Conservation (phyloP, 2,888 invertebrate species). For the Plagiodera versicolora region DNA sequence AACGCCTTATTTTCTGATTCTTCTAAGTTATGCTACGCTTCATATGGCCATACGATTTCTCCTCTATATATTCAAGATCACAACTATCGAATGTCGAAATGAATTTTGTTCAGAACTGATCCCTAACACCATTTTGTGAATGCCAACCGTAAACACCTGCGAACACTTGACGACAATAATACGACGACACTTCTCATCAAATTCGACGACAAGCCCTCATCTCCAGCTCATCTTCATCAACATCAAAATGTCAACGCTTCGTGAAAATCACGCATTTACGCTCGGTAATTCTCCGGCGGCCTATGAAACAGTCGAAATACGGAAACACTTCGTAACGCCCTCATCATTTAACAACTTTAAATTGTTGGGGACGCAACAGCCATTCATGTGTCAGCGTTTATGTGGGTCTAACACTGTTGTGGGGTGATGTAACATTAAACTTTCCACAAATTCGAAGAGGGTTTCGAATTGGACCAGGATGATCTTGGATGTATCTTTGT, state of each 20-base stretch:
- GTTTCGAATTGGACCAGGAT: not conserved
- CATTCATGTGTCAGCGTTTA: constrained; percentile 29
- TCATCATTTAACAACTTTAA: constrained; percentile 28
- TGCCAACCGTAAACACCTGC: not conserved
- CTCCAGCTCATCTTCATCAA: constrained; percentile 7
- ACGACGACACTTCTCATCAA: not conserved
- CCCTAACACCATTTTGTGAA: no score
- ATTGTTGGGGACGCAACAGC: constrained; percentile 17
- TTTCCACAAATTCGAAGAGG: not conserved
- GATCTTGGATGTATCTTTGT: not conserved
- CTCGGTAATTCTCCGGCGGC: constrained; percentile 24
- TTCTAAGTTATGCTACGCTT: no score
- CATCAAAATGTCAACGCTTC: constrained; percentile 23
- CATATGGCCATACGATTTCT: no score
- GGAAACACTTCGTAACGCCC: constrained; percentile 26
- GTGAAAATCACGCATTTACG: constrained; percentile 24
- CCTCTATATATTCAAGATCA: no score
- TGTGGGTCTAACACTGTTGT: constrained; percentile 19
- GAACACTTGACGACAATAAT: not conserved
- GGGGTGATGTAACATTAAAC: constrained; percentile 5
- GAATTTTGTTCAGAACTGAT: constrained; percentile 12
- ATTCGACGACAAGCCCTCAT: constrained; percentile 8
- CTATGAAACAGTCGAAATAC: constrained; percentile 21
- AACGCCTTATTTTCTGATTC: no score
- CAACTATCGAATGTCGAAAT: no score